Base-by-base conservation (phyloP, 1,140 invertebrate genomes). In the Microvelia longipes region DNA sequence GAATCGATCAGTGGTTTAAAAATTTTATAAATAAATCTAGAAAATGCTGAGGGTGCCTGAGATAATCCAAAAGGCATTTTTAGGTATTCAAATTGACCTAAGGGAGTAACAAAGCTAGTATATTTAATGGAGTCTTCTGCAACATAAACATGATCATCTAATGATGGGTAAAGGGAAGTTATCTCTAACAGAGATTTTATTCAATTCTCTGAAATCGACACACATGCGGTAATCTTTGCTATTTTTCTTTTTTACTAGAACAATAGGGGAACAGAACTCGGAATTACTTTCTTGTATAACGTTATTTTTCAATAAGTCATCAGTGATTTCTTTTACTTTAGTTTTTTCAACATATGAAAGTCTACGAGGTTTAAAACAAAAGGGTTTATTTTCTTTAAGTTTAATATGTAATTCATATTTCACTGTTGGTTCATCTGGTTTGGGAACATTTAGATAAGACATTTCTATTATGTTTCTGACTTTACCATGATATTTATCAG, bases 271-370 rank as follows among this genome's bases (percentile, higher is more conserved):
- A 19, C 35, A 50, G 19, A 11, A 50, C 19, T 50, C 35, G 5
- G 35, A 50, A 19, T 50, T 19, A 19, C 35, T 50, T 50, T 50
- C 35, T 19, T 19, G 5, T 5, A 50, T 26, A 66, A 66, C 15
- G 24, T 28, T 2, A 15, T 27, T 14, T 19, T 27, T 15, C 26
- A 66, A 0, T 81, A 80, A 1, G 83, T 71, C 1, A 79, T 81
- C 72, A 71, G 81, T 68, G 70, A 66, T 66, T 81, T 77, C 65
- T 73, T 73, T 19, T 67, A 72, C 0, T 77, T 81, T 1, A 79
- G 68, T 0, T 50, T 24, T 73, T 83, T 83, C 1, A 83, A 64
- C n/a, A 68, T 24, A 28, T 77, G 64, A 69, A 76, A 82, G 68
- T 76, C 73, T 0, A 73, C 66, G 62, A 64, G 62, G 27, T 50